Percentiles rank a stretch among this genome's conserved stretches.
Conservation (phyloP, 2,113 vertebrate genomes). For the Spea bombifrons region DNA sequence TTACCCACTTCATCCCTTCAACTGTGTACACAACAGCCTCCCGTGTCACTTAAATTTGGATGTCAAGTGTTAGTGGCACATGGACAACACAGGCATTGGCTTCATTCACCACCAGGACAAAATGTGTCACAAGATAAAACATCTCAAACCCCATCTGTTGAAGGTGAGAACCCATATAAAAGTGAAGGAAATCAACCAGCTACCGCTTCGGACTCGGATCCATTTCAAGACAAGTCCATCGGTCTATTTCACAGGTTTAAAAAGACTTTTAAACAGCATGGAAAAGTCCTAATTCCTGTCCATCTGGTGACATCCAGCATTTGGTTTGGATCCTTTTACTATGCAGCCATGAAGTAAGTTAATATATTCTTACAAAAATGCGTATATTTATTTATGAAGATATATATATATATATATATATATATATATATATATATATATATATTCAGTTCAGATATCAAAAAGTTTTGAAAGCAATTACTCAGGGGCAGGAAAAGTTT, state of each 20-base stretch:
- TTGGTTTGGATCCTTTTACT: conserved; percentile 95
- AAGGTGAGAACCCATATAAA: conserved; percentile 39
- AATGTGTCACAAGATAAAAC: conserved; percentile 55
- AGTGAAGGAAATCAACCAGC: conserved; percentile 46
- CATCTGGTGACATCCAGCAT: conserved; percentile 87
- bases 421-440: not conserved
- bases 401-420: not conserved
- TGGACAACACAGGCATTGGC: conserved; percentile 56
- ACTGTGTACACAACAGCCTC: conserved; percentile 51
- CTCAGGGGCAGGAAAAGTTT: too few relatives aligned
- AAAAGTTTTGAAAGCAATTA: too few relatives aligned
- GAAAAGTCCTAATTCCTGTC: conserved; percentile 94
- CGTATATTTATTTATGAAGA: not conserved
- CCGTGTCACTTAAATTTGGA: conserved; percentile 47
- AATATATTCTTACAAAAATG: not conserved
- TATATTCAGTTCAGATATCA: too few relatives aligned
- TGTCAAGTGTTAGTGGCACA: conserved; percentile 56
- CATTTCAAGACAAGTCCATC: conserved; percentile 89
- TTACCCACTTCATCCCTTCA: conserved; percentile 49
- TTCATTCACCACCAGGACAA: conserved; percentile 57
- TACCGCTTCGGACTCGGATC: conserved; percentile 72
- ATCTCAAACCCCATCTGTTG: conserved; percentile 40
- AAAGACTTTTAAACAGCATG: conserved; percentile 92
- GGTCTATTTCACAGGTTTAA: conserved; percentile 90
- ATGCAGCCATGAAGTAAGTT: conserved; percentile 93